Evolutionary conservation across 2,888 invertebrate genomes (phyloP), one percentile per base, ranked within the genome.

Genomic region (Malthinus flaveolus): DNA sequence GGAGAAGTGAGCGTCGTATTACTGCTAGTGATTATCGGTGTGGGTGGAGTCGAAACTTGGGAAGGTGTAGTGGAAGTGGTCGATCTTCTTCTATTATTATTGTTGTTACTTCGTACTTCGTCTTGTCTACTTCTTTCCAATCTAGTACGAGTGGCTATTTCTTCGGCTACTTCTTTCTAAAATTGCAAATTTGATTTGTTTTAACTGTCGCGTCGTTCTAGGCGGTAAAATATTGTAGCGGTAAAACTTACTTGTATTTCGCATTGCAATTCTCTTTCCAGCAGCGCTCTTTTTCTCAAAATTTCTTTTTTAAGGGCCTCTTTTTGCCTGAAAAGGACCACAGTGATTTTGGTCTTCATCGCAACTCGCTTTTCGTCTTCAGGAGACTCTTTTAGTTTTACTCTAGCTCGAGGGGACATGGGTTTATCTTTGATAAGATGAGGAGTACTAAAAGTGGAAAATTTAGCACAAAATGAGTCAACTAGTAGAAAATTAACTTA

Each of bases 271-370:
- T 93, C 93, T 70, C 93, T 91, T 74, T 95, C 95, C 54, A 97
- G 84, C 10, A 93, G 80, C 1, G 91, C 91, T 66, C 97, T 83
- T 75, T 96, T 96, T 72, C 94, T 90, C 62, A 95, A 84, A 64
- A 97, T 97, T 71, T 95, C 95, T 73, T 93, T 95, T 78, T 95
- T 95, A 46, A 97, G 85, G 68, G 90, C 81, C 76, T 96, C 96
- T 74, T 95, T 96, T 71, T 96, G 95, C 69, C 92, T 87, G 76
- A 90, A 89, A 13, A 95, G 83, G 35, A 90, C 81, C 73, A 90
- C 87, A 74, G 91, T 88, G 62, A 91, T 84, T 66, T 84, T 83
- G 8, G 82, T 84, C 75, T 79, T 83, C 66, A 78, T 84, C 71
- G 81, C 81, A 66, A 80, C 83, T 73, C 78, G 83, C 66, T 79